Conservation (phyloP, 2,797 vertebrate species). For the Xenentodon cancila region DNA sequence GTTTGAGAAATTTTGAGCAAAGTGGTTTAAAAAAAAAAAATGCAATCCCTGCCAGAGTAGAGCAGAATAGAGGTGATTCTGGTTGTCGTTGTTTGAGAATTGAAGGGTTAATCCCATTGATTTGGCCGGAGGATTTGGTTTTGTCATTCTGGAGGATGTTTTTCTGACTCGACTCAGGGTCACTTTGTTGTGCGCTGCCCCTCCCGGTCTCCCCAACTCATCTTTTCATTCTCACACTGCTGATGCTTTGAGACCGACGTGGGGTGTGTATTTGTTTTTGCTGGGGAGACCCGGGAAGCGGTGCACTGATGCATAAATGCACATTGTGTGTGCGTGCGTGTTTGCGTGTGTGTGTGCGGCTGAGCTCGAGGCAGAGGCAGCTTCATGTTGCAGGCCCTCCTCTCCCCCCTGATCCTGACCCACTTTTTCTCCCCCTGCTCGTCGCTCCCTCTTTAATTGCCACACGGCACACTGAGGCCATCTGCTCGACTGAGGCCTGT, state of each 20-base stretch:
- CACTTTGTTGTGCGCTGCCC: slow-evolving; percentile 21
- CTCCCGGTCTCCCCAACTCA: slow-evolving; percentile 10
- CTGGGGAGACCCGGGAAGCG: slow-evolving; percentile 42
- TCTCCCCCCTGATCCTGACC: slow-evolving; percentile 73
- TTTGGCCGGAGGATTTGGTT: slow-evolving; percentile 48
- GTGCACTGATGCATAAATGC: slow-evolving; percentile 55
- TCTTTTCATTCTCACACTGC: slow-evolving; percentile 37
- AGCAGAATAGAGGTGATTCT: slow-evolving; percentile 43
- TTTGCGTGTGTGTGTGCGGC: slow-evolving; percentile 6
- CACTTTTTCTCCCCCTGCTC: slow-evolving; percentile 70
- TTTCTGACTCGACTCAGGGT: slow-evolving; percentile 26
- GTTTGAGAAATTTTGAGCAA: slow-evolving; percentile 40
- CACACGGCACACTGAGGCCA: slow-evolving; percentile 89
- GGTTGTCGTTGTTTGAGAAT: slow-evolving; percentile 25
- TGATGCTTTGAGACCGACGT: slow-evolving; percentile 40
- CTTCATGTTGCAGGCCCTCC: slow-evolving; percentile 57
- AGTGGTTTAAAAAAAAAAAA: not conserved
- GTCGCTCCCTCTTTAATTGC: slow-evolving; percentile 85
- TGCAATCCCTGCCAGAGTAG: slow-evolving; percentile 31
- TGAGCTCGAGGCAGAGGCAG: slow-evolving; percentile 59
- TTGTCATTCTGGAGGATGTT: slow-evolving; percentile 44
- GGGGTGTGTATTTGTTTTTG: slow-evolving; percentile 66
- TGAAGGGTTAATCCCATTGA: slow-evolving; percentile 71
- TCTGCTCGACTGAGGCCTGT: slow-evolving; percentile 90
- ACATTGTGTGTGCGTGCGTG: slow-evolving; percentile 8